Conservation (phyloP, 1,140 invertebrate genomes). For the Stegodyphus dumicola region DNA sequence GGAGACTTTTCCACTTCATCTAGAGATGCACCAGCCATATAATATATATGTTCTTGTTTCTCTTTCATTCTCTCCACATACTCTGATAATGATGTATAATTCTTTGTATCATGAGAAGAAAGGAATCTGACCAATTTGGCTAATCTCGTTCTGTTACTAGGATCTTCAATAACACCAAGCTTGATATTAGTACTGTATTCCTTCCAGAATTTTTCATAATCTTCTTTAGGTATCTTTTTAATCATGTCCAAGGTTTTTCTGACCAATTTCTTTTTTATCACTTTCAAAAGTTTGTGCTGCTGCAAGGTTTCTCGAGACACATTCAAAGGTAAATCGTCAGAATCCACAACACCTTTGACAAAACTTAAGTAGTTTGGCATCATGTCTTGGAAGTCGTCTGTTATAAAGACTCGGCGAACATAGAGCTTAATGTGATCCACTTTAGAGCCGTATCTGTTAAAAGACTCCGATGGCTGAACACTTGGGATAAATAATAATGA, state of each 20-base stretch:
- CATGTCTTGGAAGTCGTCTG: constrained; percentile 99
- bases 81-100: constrained; percentile 82
- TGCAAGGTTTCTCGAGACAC: constrained; percentile 96
- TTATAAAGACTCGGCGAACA: constrained; percentile 98
- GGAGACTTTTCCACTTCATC: constrained; percentile 93
- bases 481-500: constrained; percentile 94
- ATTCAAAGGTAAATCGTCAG: constrained; percentile 98
- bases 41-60: constrained; percentile 97
- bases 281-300: constrained; percentile 98
- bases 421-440: constrained; percentile 96
- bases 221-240: constrained; percentile 93
- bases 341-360: constrained; percentile 93
- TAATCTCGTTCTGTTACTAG: constrained; percentile 92
- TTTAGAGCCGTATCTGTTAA: constrained; percentile 80
- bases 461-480: constrained; percentile 95
- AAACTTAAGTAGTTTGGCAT: constrained; percentile 98
- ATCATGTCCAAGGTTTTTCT: constrained; percentile 98
- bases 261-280: constrained; percentile 98
- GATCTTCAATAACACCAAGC: constrained; percentile 97
- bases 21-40: constrained; percentile 89
- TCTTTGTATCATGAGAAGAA: constrained; percentile 78
- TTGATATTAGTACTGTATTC: constrained; percentile 99
- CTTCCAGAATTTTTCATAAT: constrained; percentile 97
- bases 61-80: constrained; percentile 97
- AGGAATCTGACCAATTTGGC: constrained; percentile 94